Evolutionary conservation across 2,888 invertebrate genomes (phyloP), one percentile per base, ranked within the genome.

Genomic region (Drosophila pseudotakahashii): DNA sequence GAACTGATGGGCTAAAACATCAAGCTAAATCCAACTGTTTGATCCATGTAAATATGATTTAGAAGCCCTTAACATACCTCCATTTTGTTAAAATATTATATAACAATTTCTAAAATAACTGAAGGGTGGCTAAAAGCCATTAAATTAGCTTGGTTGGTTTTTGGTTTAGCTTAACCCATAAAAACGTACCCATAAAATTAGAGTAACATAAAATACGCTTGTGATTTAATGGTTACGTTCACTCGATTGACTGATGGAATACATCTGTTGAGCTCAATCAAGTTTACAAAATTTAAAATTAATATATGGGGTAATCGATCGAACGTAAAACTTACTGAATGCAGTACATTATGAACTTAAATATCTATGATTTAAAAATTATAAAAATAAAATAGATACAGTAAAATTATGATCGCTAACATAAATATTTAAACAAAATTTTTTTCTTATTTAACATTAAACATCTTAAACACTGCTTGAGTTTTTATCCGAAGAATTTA

Each of bases 131-230:
- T 5, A 3, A 32, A 59, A 13, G 59, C 10, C 59, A 32, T 59
- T 41, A 59, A 55, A 41, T 59, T 59, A 41, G 57, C 58, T 10
- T 42, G 41, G 11, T 11, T 55, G 57, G 19, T 6, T 57, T 55
- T 14, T 23, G 19, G 10, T 3, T 19, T n/a, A 36, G 36, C 34
- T n/a, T 23, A 36, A 23, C 7, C 36, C 36, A 36, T 51, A 51
- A 51, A 51, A 51, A n/a, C 11, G 2, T 1, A 1, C 23, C 23
- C 59, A 55, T 59, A 59, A 59, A 59, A 23, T 59, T 2, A 59
- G 26, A 30, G 19, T 10, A 30, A 42, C 13, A 42, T 42, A 42
- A 54, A 54, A 54, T 26, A n/a, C 10, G 41, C 41, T 26, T 16
- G 14, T 9, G 39, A 19, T 13, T 53, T 30, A 42, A 19, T 32